Conservation (phyloP, 2,113 vertebrate species). For the Myiozetetes cayanensis region DNA sequence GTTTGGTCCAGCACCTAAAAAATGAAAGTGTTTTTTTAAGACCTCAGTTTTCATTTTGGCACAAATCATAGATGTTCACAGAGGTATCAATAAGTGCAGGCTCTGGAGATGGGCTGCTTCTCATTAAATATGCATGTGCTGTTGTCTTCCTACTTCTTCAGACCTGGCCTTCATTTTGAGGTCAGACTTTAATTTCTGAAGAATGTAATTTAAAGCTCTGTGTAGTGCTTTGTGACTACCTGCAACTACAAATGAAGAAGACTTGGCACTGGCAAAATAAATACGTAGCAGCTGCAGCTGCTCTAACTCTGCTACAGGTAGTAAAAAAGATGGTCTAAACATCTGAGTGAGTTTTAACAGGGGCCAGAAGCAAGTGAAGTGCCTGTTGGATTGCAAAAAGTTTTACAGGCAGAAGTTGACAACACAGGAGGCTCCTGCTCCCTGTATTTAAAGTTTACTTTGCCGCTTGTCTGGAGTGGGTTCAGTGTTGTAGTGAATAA, state of each 20-base stretch:
- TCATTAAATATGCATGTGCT: not conserved
- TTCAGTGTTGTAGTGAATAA: slow-evolving; percentile 78
- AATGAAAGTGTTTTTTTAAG: not conserved
- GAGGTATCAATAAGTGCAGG: not conserved
- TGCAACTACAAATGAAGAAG: slow-evolving; percentile 60
- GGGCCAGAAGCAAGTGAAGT: not conserved
- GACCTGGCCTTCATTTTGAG: slow-evolving; percentile 66
- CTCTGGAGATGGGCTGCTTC: not conserved
- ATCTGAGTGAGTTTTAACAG: slow-evolving; percentile 30
- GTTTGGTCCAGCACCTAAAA: not conserved
- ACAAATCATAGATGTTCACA: not conserved
- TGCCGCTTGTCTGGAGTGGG: slow-evolving; percentile 70
- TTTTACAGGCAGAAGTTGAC: slow-evolving; percentile 24
- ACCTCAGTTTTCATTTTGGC: not conserved
- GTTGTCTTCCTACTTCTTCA: slow-evolving; percentile 27
- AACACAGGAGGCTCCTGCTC: not conserved
- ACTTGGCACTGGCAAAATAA: slow-evolving; percentile 48
- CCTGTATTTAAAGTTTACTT: slow-evolving; percentile 80
- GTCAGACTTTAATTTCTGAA: slow-evolving; percentile 71
- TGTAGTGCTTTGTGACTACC: slow-evolving; percentile 64
- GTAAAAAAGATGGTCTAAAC: slow-evolving; percentile 48
- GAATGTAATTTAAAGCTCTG: slow-evolving; percentile 70
- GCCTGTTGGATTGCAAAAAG: slow-evolving; percentile 14
- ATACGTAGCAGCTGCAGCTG: slow-evolving; percentile 69
- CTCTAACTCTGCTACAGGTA: slow-evolving; percentile 65